Evolutionary conservation across 1,140 invertebrate genomes (phyloP), one percentile per base, ranked within the genome.

Genomic region (Rhopalosiphum padi): DNA sequence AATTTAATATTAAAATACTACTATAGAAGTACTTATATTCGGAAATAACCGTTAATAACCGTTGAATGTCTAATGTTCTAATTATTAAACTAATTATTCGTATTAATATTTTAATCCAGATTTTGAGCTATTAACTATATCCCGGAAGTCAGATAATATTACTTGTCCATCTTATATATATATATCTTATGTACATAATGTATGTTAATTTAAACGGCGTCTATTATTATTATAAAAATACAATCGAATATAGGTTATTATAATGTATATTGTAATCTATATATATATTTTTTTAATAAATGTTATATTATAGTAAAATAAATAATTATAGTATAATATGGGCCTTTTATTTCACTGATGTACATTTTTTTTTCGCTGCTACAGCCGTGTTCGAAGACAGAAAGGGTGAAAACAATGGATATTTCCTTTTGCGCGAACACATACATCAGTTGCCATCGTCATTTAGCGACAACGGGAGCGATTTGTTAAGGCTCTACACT

Each of bases 361-460:
- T 35, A 89, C n/a, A 35, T 68, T 91, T 91, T 90, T 68, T 41
- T 60, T 68, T 23, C 37, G 7, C 23, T 37, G 23, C 11, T 68
- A 25, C 87, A 37, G 23, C 90, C 22, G 53, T 90, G 18, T 53
- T 90, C 21, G n/a, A 87, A 87, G 86, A 87, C 30, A 48, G 25
- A 90, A 90, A 90, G 90, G 90, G 90, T 91, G 53, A 68, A 91
- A 91, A 91, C 90, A 91, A 91, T 91, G 25, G 55, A 46, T 91
- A 91, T 91, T 91, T 91, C 37, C 90, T 91, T 91, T 90, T 68
- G 23, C 90, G 53, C 41, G 37, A 41, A 51, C 53, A n/a, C 86
- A 88, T 48, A 83, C 30, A 91, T 41, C 35, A 85, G 37, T 53
- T 43, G 53, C 41, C 90, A 77, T 91, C 90, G n/a, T 91, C 90